A percentile compares a stretch with the other conserved stretches of the same genome.
These are phyloP conservation scores for Limulus polyphemus DNA, from an alignment of 2,888 invertebrate species.

Conservation along the genomic window DNA sequence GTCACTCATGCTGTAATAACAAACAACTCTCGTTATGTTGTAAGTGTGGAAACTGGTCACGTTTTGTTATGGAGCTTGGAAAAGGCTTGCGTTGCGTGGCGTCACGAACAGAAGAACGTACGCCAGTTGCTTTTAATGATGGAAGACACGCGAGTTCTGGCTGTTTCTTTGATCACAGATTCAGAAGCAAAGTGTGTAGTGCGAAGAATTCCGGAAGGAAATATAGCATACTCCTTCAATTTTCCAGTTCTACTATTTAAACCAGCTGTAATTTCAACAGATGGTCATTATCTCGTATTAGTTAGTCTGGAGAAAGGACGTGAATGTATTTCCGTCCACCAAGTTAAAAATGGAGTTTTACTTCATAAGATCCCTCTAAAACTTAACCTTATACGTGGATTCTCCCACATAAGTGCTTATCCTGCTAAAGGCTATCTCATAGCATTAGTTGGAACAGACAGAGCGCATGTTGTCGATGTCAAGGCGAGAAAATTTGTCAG, in stretches of 20 bases:
- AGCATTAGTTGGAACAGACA: constrained; percentile 77
- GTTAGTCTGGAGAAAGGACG: constrained; percentile 69
- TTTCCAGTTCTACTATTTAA: constrained; percentile 72
- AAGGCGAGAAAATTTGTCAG: constrained; percentile 75
- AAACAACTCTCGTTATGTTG: constrained; percentile 63
- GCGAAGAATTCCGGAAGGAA: constrained; percentile 49
- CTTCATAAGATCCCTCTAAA: constrained; percentile 30
- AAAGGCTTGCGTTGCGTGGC: constrained; percentile 57
- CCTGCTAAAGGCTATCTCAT: constrained; percentile 50
- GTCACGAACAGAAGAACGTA: constrained; percentile 68
- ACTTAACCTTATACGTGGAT: constrained; percentile 31
- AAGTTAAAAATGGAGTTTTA: constrained; percentile 53
- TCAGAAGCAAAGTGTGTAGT: constrained; percentile 9
- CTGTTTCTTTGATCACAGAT: constrained; percentile 29
- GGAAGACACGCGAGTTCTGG: constrained; percentile 57
- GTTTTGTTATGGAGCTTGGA: constrained; percentile 75
- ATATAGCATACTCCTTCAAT: constrained; percentile 63
- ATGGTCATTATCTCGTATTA: constrained; percentile 61
- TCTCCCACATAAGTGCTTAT: constrained; percentile 34
- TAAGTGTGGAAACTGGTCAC: constrained; percentile 84
- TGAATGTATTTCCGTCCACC: constrained; percentile 70
- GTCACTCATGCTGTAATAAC: constrained; percentile 86
- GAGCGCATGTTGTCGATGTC: constrained; percentile 78
- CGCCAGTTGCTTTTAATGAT: constrained; percentile 61
- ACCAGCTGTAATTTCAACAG: constrained; percentile 64